A percentile compares a stretch with the other conserved stretches of the same genome.
phyloP scores from a whole-genome alignment of 2,888 invertebrate genomes.

The Stramonita haemastoma region DNA sequence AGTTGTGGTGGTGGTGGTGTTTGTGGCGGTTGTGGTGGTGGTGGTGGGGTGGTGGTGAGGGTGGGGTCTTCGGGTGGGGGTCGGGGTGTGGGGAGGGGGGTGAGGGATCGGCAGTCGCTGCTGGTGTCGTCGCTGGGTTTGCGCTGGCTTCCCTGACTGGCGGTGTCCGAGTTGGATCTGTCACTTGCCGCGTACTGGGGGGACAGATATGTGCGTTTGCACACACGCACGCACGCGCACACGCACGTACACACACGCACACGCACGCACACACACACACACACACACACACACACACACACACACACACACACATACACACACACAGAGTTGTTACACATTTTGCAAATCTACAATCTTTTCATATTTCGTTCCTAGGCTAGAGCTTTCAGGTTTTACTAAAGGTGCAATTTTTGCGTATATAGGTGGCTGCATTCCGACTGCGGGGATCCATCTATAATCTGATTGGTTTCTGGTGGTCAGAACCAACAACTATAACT shows the following conservation, averaged over 20 bases:
- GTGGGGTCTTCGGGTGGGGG: slow-evolving; percentile 4
- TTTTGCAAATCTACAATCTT: too few species aligned
- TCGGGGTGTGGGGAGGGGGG: neutral
- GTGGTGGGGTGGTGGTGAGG: neutral
- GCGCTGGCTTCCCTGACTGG: neutral
- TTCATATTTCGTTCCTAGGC: too few species aligned
- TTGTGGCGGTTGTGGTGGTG: neutral
- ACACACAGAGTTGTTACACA: too few species aligned
- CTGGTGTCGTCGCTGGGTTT: slow-evolving; percentile 20
- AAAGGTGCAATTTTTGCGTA: too few species aligned
- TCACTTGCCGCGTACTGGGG: neutral
- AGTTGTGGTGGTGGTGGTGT: neutral
- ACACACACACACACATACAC: neutral
- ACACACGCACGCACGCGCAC: too few species aligned
- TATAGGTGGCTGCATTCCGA: too few species aligned
- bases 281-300: neutral
- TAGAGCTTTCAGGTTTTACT: too few species aligned
- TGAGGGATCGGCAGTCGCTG: neutral
- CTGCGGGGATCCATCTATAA: too few species aligned
- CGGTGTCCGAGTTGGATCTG: neutral
- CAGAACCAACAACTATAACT: too few species aligned
- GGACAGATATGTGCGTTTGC: neutral
- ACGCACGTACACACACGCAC: slow-evolving; percentile 20
- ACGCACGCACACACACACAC: slow-evolving; percentile 14
- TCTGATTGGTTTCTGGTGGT: too few species aligned